A percentile compares a stretch with the other conserved stretches of the same genome.
These are phyloP conservation scores for Clarias magur DNA, from an alignment of 2,113 vertebrate species.

Conservation along the genomic window DNA sequence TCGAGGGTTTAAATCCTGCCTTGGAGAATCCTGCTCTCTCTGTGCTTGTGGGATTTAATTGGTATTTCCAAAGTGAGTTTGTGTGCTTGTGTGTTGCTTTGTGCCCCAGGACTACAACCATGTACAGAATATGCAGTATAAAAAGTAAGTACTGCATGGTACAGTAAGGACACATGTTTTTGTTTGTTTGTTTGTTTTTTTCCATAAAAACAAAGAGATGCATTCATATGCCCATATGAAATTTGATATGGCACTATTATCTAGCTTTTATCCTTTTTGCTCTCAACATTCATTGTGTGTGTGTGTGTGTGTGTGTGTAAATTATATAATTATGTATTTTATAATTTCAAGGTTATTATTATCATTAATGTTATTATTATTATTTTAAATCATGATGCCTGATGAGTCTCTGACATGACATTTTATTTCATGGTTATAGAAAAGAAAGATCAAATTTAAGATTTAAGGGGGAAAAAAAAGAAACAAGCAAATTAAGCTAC, in stretches of 20 bases:
- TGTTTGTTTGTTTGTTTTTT: not conserved
- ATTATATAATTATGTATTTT: not conserved
- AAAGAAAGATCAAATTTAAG: not conserved
- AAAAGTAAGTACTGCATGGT: too few species aligned
- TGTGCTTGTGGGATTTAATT: too few species aligned
- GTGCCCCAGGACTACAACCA: too few species aligned
- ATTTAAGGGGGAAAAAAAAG: too few species aligned
- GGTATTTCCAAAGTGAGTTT: too few species aligned
- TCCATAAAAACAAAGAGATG: not conserved
- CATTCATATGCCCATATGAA: not conserved
- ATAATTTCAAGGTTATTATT: not conserved
- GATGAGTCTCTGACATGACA: not conserved
- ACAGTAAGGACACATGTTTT: not conserved
- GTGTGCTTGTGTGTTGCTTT: too few species aligned
- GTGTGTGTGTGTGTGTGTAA: not conserved
- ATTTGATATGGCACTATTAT: too few species aligned
- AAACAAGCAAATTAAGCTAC: not conserved
- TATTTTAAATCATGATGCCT: not conserved
- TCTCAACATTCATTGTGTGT: too few species aligned
- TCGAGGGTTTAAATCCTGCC: too few species aligned
- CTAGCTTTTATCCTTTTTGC: too few species aligned
- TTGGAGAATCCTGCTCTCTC: too few species aligned
- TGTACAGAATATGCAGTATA: too few species aligned
- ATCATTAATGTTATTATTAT: not conserved
- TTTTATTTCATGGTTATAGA: not conserved